Conservation (phyloP, 2,888 invertebrate genomes). For the Ophion ventricosus region DNA sequence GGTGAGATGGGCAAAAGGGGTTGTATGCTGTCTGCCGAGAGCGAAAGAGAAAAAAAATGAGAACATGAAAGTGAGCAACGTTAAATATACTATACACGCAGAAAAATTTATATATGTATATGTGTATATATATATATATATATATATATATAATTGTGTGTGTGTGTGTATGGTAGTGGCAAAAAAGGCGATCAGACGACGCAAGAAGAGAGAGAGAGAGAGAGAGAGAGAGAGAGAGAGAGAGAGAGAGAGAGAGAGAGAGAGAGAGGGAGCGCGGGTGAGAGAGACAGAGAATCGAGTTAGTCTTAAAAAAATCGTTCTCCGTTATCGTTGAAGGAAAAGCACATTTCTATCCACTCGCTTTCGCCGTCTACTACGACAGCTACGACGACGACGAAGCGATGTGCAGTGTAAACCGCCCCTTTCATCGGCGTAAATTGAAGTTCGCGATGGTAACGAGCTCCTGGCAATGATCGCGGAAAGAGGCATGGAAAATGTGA, state of each 20-base stretch:
- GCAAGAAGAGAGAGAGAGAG: background rate
- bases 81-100: background rate
- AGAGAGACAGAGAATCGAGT: slow-evolving; percentile 29
- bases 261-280: no score
- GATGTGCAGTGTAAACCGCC: slow-evolving; percentile 39
- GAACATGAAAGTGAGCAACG: slow-evolving; percentile 49
- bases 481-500: background rate
- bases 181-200: background rate
- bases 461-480: slow-evolving; percentile 43
- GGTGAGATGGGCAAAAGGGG: slow-evolving; percentile 9
- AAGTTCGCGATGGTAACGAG: slow-evolving; percentile 68
- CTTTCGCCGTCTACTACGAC: slow-evolving; percentile 51
- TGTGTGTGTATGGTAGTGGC: background rate
- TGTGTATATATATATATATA: background rate
- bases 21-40: background rate
- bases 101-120: background rate
- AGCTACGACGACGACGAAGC: slow-evolving; percentile 5
- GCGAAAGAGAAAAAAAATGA: slow-evolving; percentile 24
- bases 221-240: slow-evolving; percentile 12
- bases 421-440: slow-evolving; percentile 68
- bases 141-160: background rate
- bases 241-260: slow-evolving; percentile 1
- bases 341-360: slow-evolving; percentile 69
- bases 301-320: slow-evolving; percentile 19
- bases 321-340: slow-evolving; percentile 55